Base-by-base conservation (phyloP, 1,140 invertebrate species). In the Euwallacea fornicatus region DNA sequence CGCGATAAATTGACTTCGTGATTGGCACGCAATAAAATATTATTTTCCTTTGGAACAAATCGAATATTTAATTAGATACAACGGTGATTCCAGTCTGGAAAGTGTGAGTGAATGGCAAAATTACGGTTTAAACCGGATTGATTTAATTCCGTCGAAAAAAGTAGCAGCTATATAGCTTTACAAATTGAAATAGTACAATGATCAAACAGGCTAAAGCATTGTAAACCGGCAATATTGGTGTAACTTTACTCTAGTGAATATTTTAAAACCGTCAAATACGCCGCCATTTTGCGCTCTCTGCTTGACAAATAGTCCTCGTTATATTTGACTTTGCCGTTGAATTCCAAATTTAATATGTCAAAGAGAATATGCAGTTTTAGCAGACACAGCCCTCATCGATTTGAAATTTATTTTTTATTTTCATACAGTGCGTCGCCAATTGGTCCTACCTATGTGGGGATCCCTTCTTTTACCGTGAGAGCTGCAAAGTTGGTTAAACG, bases 251-350 rank as follows among this genome's bases (percentile, higher is more conserved):
- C 9, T 58, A 8, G 16, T 59, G 13, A 59, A 59, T 59, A n/a
- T 33, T 59, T 59, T 33, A 59, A 59, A 59, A 59, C 21, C 33
- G 56, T 59, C 56, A 59, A 59, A 59, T 59, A 33, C 9, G 10
- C 7, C 42, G 58, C 41, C 58, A 42, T 60, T 60, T 60, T 60
- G 21, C 58, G 6, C 8, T 60, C 42, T 60, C 42, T 50, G 46
- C 46, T 50, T 13, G 46, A 56, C 33, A 56, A 56, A 56, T 56
- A 56, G 54, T 15, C 16, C 58, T 42, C 21, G 21, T 13, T 42
- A 9, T 60, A 42, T 9, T 60, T 60, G 21, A 60, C 21, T 60
- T 60, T 60, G 21, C 21, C 42, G 42, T 42, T 42, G 54, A 11
- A 56, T 56, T 15, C 4, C 16, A 56, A 56, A 56, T 56, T 21